Percentiles rank a stretch among this genome's conserved stretches.
These are phyloP conservation scores for Cnemophilus loriae DNA, from an alignment of 2,113 vertebrate genomes.

Conservation along the genomic window DNA sequence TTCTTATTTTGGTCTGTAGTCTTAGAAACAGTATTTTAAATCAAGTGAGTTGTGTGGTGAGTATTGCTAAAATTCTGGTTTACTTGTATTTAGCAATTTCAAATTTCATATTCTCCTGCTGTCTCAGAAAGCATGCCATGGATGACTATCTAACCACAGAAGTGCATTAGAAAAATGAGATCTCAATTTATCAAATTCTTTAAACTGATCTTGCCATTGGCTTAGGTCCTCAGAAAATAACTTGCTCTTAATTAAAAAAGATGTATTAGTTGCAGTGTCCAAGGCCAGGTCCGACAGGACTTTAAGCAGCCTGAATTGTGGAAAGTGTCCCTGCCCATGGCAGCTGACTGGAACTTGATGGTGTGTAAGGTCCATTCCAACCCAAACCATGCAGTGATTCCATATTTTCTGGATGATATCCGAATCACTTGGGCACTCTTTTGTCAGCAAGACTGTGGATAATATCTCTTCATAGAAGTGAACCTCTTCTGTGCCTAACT, in stretches of 20 bases:
- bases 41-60: not conserved
- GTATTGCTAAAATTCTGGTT: fast-evolving
- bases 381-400: not conserved
- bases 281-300: not conserved
- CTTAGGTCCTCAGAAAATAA: not conserved
- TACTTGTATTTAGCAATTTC: fast-evolving
- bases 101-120: not conserved
- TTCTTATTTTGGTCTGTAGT: not conserved
- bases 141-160: not conserved
- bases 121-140: not conserved
- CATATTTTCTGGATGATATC: not conserved
- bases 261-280: not conserved
- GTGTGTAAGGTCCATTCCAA: not conserved
- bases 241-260: not conserved
- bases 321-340: not conserved
- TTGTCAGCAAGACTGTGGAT: not conserved
- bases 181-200: not conserved
- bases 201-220: not conserved
- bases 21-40: not conserved
- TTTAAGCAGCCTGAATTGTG: not conserved
- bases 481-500: not conserved
- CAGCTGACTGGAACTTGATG: not conserved
- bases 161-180: not conserved
- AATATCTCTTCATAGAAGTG: not conserved
- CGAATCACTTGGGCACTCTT: not conserved